Conservation (phyloP, 2,113 vertebrate species). For the Ranitomeya variabilis region DNA sequence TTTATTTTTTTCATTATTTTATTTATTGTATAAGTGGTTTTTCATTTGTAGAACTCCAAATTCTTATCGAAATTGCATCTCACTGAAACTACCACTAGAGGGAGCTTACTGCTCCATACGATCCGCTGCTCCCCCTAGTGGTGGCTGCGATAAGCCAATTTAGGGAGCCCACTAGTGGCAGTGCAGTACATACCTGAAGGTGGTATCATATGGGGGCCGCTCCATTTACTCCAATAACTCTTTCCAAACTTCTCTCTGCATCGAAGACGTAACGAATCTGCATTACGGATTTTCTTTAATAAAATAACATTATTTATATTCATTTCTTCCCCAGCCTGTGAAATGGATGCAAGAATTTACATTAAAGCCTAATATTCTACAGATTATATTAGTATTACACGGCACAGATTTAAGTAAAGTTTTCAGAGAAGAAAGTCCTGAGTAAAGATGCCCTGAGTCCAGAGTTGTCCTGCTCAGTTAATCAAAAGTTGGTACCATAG, state of each 20-base stretch:
- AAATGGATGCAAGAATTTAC: not conserved
- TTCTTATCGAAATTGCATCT: not conserved
- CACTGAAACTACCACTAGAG: not conserved
- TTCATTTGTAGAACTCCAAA: not conserved
- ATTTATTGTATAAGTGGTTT: no score
- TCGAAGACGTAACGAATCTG: constrained; percentile 68
- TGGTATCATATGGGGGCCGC: constrained; percentile 61
- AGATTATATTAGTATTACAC: not conserved
- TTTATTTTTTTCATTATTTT: no score
- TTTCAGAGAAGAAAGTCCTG: not conserved
- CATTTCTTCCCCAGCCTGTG: constrained; percentile 54
- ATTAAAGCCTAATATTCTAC: not conserved
- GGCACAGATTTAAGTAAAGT: not conserved
- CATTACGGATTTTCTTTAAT: constrained; percentile 36
- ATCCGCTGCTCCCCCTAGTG: not conserved
- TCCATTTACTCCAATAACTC: constrained; percentile 73
- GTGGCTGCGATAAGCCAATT: no score
- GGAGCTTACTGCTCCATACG: not conserved
- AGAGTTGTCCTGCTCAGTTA: no score
- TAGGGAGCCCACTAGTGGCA: not conserved
- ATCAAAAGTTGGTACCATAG: no score
- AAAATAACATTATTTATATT: not conserved
- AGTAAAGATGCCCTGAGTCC: no score
- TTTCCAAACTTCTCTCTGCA: constrained; percentile 62
- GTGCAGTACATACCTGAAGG: constrained; percentile 64